Conservation (phyloP, 2,888 invertebrate genomes). For the Aethes cnicana region DNA sequence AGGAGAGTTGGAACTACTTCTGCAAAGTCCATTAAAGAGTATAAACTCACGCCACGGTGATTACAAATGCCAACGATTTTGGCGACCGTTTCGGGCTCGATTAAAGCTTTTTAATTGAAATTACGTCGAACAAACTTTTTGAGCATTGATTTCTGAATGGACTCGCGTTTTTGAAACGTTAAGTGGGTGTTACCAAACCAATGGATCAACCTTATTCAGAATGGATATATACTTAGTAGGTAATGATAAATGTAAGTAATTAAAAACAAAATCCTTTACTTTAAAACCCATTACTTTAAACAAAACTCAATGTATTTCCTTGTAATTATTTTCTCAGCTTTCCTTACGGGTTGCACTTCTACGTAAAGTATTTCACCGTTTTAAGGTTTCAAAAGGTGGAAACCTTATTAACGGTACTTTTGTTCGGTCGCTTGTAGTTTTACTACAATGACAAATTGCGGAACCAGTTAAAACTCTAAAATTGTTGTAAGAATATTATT, state of each 20-base stretch:
- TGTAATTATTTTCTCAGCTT: slow-evolving; percentile 31
- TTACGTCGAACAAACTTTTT: slow-evolving; percentile 53
- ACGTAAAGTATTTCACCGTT: slow-evolving; percentile 5
- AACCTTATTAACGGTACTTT: slow-evolving; percentile 3
- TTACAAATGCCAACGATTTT: slow-evolving; percentile 77
- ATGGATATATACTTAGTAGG: too few relatives aligned
- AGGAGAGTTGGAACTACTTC: slow-evolving; percentile 81
- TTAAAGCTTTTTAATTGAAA: slow-evolving; percentile 76
- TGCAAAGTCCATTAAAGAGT: slow-evolving; percentile 79
- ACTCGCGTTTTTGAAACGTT: slow-evolving; percentile 15
- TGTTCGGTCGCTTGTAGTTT: neutral
- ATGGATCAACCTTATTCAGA: too few relatives aligned
- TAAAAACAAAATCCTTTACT: too few relatives aligned
- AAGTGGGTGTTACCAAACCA: slow-evolving; percentile 20
- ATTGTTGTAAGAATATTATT: too few relatives aligned
- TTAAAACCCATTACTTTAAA: too few relatives aligned
- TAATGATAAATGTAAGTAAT: too few relatives aligned
- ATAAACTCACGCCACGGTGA: slow-evolving; percentile 74
- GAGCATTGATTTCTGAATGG: slow-evolving; percentile 39
- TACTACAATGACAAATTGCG: neutral
- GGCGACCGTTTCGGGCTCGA: slow-evolving; percentile 69
- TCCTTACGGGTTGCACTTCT: slow-evolving; percentile 1
- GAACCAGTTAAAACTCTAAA: neutral
- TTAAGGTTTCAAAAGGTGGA: neutral
- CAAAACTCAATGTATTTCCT: too few relatives aligned